These are phyloP conservation scores for Ormyrus rosae DNA, from an alignment of 2,888 invertebrate species.

Conservation along the genomic window DNA sequence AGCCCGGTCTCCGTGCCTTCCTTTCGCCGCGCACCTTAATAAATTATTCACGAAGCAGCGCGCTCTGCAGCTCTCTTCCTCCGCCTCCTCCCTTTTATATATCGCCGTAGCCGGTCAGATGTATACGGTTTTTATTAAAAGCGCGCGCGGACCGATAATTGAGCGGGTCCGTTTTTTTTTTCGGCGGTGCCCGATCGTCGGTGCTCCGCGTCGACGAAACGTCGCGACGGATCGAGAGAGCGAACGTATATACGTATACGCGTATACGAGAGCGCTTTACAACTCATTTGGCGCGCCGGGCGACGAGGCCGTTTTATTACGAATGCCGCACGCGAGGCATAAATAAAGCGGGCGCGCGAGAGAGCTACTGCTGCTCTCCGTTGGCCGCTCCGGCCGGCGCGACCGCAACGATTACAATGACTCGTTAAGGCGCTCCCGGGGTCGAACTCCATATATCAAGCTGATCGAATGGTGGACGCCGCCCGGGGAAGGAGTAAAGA, in stretches of 20 bases:
- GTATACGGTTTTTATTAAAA: slow-evolving; percentile 36
- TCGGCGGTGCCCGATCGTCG: too few species aligned
- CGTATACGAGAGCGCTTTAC: slow-evolving; percentile 47
- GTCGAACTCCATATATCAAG: slow-evolving; percentile 54
- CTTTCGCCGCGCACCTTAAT: slow-evolving; percentile 38
- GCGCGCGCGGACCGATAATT: slow-evolving; percentile 19
- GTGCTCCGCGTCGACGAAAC: too few species aligned
- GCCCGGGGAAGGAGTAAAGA: not conserved
- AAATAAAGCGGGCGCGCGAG: slow-evolving; percentile 63
- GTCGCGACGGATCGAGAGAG: too few species aligned
- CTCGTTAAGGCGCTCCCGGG: slow-evolving; percentile 61
- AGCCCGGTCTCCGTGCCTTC: slow-evolving; percentile 12
- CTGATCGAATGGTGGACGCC: slow-evolving; percentile 52
- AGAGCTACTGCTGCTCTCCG: not conserved
- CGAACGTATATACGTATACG: too few species aligned
- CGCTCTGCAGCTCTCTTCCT: slow-evolving; percentile 8
- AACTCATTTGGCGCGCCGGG: slow-evolving; percentile 64
- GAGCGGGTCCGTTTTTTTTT: slow-evolving; percentile 11
- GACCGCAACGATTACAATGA: slow-evolving; percentile 59
- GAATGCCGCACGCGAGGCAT: slow-evolving; percentile 62
- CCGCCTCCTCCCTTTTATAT: not conserved
- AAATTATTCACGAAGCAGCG: slow-evolving; percentile 50
- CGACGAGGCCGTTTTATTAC: slow-evolving; percentile 62
- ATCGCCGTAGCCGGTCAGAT: slow-evolving; percentile 16
- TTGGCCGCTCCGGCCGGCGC: too few species aligned